Conservation (phyloP, 2,888 invertebrate genomes). For the Trichopoda pennipes region DNA sequence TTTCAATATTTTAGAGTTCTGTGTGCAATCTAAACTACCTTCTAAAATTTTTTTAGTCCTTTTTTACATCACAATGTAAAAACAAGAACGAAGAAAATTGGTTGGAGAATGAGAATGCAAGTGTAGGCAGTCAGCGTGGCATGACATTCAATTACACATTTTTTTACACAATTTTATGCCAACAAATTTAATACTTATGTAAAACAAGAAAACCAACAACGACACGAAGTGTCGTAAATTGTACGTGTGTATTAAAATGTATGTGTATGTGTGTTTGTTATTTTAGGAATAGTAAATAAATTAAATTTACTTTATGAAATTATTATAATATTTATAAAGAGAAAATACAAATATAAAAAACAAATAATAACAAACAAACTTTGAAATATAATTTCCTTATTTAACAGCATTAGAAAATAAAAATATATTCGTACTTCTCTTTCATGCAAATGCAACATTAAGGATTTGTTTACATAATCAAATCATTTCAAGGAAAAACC, state of each 20-base stretch:
- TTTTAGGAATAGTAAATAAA: constrained; percentile 70
- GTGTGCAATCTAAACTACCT: constrained; percentile 21
- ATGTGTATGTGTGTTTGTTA: constrained; percentile 47
- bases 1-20: constrained; percentile 3
- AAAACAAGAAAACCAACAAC: constrained; percentile 25
- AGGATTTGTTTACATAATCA: constrained; percentile 41
- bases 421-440: neutral
- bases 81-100: constrained; percentile 2
- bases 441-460: neutral
- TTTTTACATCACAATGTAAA: constrained; percentile 3
- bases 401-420: constrained; percentile 38
- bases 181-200: constrained; percentile 53
- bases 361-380: constrained; percentile 27
- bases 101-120: neutral
- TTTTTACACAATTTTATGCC: constrained; percentile 56
- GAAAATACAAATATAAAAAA: constrained; percentile 34
- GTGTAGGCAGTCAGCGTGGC: constrained; percentile 59
- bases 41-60: constrained; percentile 22
- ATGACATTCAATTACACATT: constrained; percentile 66
- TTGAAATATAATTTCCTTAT: constrained; percentile 57
- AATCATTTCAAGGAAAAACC: neutral
- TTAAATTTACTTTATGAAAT: constrained; percentile 68
- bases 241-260: constrained; percentile 38
- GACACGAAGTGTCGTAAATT: constrained; percentile 37
- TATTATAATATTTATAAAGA: constrained; percentile 60